These are phyloP conservation scores for Eupleurogrammus muticus DNA, from an alignment of 2,797 vertebrate genomes.

Conservation along the genomic window DNA sequence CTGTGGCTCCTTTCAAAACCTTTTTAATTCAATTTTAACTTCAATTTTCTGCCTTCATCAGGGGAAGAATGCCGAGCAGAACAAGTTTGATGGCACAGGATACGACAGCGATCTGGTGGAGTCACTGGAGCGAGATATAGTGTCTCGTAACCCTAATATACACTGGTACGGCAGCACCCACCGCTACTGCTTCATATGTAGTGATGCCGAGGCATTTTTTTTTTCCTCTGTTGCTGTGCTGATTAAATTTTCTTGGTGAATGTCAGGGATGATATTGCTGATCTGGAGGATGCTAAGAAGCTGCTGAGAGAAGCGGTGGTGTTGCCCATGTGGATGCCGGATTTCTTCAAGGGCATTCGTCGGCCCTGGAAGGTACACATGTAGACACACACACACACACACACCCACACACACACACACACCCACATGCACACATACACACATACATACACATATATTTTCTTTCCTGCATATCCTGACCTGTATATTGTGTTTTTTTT, in stretches of 20 bases:
- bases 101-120: constrained; percentile 95
- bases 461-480: not conserved
- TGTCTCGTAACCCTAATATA: constrained; percentile 95
- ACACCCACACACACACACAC: not conserved
- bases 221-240: constrained; percentile 2
- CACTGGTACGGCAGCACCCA: constrained; percentile 86
- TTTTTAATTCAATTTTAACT: not conserved
- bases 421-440: no score
- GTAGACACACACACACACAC: not conserved
- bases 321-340: constrained; percentile 99
- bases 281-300: constrained; percentile 98
- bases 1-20: not conserved
- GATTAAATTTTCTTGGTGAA: constrained; percentile 36
- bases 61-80: constrained; percentile 91
- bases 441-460: not conserved
- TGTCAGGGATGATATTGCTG: constrained; percentile 95
- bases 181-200: not conserved
- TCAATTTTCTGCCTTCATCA: constrained; percentile 55
- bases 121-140: constrained; percentile 95
- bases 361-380: constrained; percentile 95
- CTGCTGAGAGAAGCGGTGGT: constrained; percentile 97
- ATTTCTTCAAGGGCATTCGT: constrained; percentile 98
- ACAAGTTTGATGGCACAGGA: constrained; percentile 92
- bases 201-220: not conserved
- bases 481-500: not conserved